A percentile compares a stretch with the other conserved stretches of the same genome.
Conservation (phyloP, 1,140 invertebrate genomes). For the Danaus melanippus region DNA sequence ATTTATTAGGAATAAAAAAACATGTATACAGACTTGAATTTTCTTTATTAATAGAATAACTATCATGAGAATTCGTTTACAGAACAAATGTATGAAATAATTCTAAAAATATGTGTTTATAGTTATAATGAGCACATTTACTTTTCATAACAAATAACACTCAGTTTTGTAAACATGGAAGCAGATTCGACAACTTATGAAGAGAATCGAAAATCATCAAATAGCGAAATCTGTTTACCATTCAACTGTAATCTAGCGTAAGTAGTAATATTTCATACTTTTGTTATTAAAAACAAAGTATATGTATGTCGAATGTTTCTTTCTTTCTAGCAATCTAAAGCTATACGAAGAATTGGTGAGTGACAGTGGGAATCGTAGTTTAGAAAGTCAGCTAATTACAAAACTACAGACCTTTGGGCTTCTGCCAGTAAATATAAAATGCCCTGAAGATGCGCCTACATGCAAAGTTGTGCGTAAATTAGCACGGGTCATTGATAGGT, state of each 20-base stretch:
- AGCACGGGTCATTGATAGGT: slow-evolving; percentile 58
- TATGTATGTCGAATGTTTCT: slow-evolving; percentile 5
- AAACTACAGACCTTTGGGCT: slow-evolving; percentile 43
- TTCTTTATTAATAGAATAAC: no score
- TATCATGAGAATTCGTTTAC: no score
- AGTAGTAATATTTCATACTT: slow-evolving; percentile 13
- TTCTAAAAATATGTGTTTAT: no score
- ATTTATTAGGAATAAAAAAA: no score
- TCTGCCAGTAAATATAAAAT: slow-evolving; percentile 34
- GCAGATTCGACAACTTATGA: slow-evolving; percentile 61
- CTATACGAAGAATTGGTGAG: slow-evolving; percentile 41
- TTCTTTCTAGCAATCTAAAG: slow-evolving; percentile 44
- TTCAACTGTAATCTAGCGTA: slow-evolving; percentile 42
- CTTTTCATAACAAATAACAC: no score
- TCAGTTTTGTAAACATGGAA: slow-evolving; percentile 37
- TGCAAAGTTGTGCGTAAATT: slow-evolving; percentile 45
- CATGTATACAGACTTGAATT: no score
- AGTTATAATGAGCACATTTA: no score
- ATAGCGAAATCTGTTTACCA: slow-evolving; percentile 32
- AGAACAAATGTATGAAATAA: no score
- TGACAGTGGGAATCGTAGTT: slow-evolving; percentile 28
- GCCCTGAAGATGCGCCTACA: slow-evolving; percentile 31
- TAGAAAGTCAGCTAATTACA: slow-evolving; percentile 40
- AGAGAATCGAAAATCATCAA: slow-evolving; percentile 27
- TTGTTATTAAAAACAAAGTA: slow-evolving; percentile 3